Conservation (phyloP, 2,797 vertebrate genomes). For the Chanos chanos region DNA sequence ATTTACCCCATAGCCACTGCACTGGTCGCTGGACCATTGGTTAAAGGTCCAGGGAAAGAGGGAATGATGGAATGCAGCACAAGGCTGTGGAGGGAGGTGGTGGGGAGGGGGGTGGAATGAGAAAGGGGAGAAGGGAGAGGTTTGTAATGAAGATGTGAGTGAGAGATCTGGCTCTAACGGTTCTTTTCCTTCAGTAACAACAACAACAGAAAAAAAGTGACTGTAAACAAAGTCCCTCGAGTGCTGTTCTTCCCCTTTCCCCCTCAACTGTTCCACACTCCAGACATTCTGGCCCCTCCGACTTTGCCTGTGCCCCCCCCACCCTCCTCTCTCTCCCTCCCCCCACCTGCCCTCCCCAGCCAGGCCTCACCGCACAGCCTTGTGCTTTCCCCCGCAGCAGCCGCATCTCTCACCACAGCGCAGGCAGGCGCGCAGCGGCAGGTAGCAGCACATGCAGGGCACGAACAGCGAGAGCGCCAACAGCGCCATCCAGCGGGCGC, state of each 20-base stretch:
- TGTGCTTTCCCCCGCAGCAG: constrained; percentile 88
- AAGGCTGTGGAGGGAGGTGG: constrained; percentile 55
- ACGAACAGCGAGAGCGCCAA: constrained; percentile 84
- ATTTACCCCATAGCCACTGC: constrained; percentile 26
- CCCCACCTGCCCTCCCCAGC: constrained; percentile 30
- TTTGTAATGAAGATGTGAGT: constrained; percentile 27
- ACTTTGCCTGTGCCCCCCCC: constrained; percentile 14
- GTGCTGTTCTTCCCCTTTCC: constrained; percentile 1
- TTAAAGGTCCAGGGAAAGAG: constrained; percentile 65
- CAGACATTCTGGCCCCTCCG: constrained; percentile 29
- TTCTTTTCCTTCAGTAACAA: constrained; percentile 52
- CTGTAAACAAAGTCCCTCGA: not conserved
- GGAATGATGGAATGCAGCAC: constrained; percentile 67
- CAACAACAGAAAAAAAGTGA: too few species aligned
- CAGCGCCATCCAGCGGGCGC: constrained; percentile 88
- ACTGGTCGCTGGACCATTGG: constrained; percentile 54
- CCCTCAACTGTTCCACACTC: constrained; percentile 16
- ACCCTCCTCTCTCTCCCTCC: not conserved
- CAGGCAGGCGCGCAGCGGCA: constrained; percentile 86
- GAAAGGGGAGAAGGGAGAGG: constrained; percentile 29
- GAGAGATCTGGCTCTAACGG: constrained; percentile 20
- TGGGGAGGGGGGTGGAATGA: too few species aligned
- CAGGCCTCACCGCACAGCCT: constrained; percentile 85
- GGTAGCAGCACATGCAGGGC: constrained; percentile 95
- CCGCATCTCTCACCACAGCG: constrained; percentile 85